phyloP scores from a whole-genome alignment of 1,140 invertebrate genomes.

The Luehdorfia chinensis region DNA sequence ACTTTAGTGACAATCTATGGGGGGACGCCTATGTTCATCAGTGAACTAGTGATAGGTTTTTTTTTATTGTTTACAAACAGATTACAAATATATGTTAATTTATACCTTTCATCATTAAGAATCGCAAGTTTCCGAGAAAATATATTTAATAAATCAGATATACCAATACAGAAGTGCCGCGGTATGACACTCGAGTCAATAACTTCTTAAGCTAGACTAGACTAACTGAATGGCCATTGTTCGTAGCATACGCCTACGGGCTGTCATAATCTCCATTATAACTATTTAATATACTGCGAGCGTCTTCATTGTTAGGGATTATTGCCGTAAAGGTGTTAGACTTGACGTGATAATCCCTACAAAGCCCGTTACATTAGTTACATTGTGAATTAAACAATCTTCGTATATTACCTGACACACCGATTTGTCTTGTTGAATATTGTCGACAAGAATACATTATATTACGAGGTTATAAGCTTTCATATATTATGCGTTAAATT shows the following conservation, averaged over 20 bases:
- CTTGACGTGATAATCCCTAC: slow-evolving; percentile 29
- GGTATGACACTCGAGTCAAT: slow-evolving; percentile 3
- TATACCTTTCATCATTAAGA: no score
- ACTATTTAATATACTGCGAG: slow-evolving; percentile 39
- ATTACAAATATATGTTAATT: no score
- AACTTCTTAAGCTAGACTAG: slow-evolving; percentile 6
- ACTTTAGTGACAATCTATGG: no score
- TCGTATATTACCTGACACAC: slow-evolving; percentile 1
- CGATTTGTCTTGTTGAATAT: not conserved
- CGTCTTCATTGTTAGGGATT: slow-evolving; percentile 41
- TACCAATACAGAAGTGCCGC: no score
- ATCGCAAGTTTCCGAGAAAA: no score
- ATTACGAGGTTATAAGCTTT: no score
- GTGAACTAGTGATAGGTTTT: no score
- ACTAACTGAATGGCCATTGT: slow-evolving; percentile 10
- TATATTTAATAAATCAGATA: no score
- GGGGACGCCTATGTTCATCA: no score
- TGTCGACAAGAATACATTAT: not conserved
- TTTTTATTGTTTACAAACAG: no score
- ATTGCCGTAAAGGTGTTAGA: slow-evolving; percentile 33
- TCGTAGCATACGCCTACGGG: slow-evolving; percentile 15
- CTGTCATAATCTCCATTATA: slow-evolving; percentile 37
- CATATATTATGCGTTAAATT: no score
- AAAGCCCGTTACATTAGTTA: slow-evolving; percentile 15
- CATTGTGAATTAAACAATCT: slow-evolving; percentile 12